Conservation (phyloP, 2,113 vertebrate genomes). For the Rhinichthys klamathensis region DNA sequence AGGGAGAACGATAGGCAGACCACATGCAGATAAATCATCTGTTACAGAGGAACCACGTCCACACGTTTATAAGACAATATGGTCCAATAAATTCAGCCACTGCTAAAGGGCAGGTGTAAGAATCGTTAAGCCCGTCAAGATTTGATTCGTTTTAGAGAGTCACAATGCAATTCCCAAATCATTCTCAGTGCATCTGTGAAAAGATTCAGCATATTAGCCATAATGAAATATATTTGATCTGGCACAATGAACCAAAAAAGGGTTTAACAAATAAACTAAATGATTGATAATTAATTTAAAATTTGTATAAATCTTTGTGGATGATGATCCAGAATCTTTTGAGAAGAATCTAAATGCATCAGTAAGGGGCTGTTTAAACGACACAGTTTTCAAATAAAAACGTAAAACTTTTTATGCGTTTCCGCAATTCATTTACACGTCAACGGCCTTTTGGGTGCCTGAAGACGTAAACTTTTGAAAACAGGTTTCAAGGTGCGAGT, state of each 20-base stretch:
- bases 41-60: conserved; percentile 31
- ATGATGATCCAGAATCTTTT: too few relatives aligned
- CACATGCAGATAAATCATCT: conserved; percentile 44
- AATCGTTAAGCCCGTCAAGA: not conserved
- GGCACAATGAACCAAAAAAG: not conserved
- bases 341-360: too few relatives aligned
- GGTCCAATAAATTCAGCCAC: conserved; percentile 22
- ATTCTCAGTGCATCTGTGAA: not conserved
- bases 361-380: too few relatives aligned
- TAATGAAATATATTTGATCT: not conserved
- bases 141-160: conserved; percentile 11
- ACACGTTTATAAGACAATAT: conserved; percentile 27
- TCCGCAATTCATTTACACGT: too few relatives aligned
- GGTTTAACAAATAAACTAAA: not conserved
- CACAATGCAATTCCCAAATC: not conserved
- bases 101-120: conserved; percentile 7
- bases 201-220: not conserved
- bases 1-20: conserved; percentile 14
- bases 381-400: too few relatives aligned
- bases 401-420: too few relatives aligned
- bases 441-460: too few relatives aligned
- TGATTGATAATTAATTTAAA: too few relatives aligned
- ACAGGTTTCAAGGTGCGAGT: too few relatives aligned
- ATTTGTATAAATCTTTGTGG: not conserved
- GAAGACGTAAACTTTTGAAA: too few relatives aligned